Evolutionary conservation across 2,888 invertebrate genomes (phyloP), one percentile per base, ranked within the genome.

Genomic region (Taphrorychus bicolor): DNA sequence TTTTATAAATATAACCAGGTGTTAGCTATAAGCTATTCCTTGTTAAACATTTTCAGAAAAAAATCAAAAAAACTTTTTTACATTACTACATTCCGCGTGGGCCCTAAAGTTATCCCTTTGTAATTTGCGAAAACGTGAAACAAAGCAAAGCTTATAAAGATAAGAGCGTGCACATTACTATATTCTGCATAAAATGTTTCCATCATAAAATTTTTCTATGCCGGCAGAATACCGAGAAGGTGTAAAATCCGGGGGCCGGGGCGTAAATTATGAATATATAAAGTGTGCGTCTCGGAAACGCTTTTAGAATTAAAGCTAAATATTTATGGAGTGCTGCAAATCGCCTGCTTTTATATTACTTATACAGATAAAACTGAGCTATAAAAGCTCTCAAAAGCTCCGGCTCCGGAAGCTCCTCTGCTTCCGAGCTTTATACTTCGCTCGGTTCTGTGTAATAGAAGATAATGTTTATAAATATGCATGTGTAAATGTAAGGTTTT

Each of bases 381-480:
- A 80, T 82, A 81, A 82, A 82, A 81, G 82, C 81, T 80, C 79
- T 79, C 80, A 73, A 78, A 78, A 78, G 78, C 79, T 76, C 74
- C 73, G 73, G 71, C 72, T 73, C 78, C 80, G 80, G 79, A 81
- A 79, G 77, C 76, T 73, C 70, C 75, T 74, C 74, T 41, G 64
- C 68, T 71, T 69, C 60, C 22, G 56, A 69, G 69, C 80, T 80
- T 81, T 81, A 80, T 81, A 80, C 79, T 79, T 76, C 58, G 54
- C 79, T 79, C 80, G 79, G 76, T 75, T 77, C 79, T 79, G 75
- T 78, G 80, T 80, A 81, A 82, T 82, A 81, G 82, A 81, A 82
- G 82, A 82, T 82, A 82, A 82, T 82, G 81, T 82, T 82, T 82
- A 82, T 82, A 82, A 82, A 82, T 82, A 82, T 82, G 82, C 80